These are phyloP conservation scores for Microplitis mediator DNA, from an alignment of 1,140 invertebrate genomes.

Conservation along the genomic window DNA sequence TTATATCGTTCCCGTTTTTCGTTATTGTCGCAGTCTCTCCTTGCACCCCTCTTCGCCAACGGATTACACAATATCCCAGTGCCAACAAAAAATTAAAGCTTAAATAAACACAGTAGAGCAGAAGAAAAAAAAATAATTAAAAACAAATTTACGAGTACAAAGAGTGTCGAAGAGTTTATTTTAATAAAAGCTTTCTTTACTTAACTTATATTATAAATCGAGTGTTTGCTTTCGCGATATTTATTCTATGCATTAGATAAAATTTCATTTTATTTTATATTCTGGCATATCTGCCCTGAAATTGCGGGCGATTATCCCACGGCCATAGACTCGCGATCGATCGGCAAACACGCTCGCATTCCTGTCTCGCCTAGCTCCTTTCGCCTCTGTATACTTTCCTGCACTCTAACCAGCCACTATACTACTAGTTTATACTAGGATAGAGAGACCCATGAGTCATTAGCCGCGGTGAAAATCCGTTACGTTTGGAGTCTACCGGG, in stretches of 20 bases:
- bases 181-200: too few relatives aligned
- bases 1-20: slow-evolving; percentile 21
- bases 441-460: slow-evolving; percentile 21
- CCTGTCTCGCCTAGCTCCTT: slow-evolving; percentile 8
- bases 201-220: too few relatives aligned
- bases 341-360: slow-evolving; percentile 19
- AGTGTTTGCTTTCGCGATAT: background rate
- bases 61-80: background rate
- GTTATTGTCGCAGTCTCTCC: slow-evolving; percentile 20
- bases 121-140: background rate
- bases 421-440: background rate
- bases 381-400: slow-evolving; percentile 8
- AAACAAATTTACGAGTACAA: background rate
- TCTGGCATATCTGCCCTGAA: background rate
- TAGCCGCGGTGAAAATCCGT: slow-evolving; percentile 26
- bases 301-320: background rate
- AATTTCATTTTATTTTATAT: background rate
- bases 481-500: slow-evolving; percentile 20
- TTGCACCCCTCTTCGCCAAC: background rate
- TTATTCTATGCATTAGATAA: background rate
- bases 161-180: background rate
- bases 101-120: background rate
- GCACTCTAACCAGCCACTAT: background rate
- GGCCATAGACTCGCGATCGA: slow-evolving; percentile 4
- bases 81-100: background rate